A percentile compares a stretch with the other conserved stretches of the same genome.
Evolutionary conservation across 1,140 invertebrate species (phyloP).

Genomic region (Melanaphis sacchari): DNA sequence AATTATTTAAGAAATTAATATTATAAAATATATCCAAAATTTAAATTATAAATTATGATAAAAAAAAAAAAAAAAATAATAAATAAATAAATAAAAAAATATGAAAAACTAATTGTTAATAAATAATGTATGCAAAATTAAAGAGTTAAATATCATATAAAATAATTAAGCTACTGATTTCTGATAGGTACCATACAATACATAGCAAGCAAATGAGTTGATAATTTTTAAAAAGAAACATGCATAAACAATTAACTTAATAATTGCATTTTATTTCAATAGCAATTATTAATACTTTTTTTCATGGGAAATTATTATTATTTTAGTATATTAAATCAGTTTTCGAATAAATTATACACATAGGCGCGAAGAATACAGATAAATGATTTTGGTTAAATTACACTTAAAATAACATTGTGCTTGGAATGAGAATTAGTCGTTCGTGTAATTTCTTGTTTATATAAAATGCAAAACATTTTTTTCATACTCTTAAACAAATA

Average conservation of each 20-base stretch:
- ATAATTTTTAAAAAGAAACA: not conserved
- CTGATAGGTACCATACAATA: not conserved
- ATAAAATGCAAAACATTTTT: not conserved
- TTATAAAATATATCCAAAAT: no score
- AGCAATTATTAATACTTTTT: not conserved
- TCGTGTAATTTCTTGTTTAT: not conserved
- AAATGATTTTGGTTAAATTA: constrained; percentile 5
- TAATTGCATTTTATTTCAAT: not conserved
- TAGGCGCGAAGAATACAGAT: not conserved
- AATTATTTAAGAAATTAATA: not conserved
- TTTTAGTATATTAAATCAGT: not conserved
- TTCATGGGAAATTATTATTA: not conserved
- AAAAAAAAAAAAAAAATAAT: no score
- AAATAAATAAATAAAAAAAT: no score
- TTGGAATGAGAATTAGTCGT: constrained; percentile 5
- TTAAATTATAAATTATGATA: no score
- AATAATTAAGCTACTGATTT: not conserved
- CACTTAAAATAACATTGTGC: not conserved
- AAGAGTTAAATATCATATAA: not conserved
- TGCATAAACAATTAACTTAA: not conserved
- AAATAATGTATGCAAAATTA: not conserved
- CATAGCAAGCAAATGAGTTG: not conserved
- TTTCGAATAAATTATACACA: not conserved
- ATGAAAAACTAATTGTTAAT: no score
- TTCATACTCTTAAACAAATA: not conserved